Evolutionary conservation across 2,113 vertebrate species (phyloP), one percentile per base, ranked within the genome.

Genomic region (Lipophrys pholis): DNA sequence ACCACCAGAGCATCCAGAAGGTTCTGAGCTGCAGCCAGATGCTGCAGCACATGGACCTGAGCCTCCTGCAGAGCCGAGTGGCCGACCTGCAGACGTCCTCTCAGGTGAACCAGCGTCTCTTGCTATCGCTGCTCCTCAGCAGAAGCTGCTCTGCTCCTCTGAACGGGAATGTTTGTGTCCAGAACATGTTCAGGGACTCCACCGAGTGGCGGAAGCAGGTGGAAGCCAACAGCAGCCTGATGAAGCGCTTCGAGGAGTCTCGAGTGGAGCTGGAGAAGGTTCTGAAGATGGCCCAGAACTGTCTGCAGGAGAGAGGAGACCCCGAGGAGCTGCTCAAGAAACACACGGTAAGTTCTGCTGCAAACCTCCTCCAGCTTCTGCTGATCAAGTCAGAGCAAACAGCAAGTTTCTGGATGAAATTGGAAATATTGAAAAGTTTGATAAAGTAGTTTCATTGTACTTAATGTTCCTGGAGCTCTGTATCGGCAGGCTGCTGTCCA

Each of bases 191-290:
- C 51, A 95, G 94, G 87, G 97, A 96, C 83, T 96, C 95, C 7
- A 93, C 91, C 35, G 96, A 98, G n/a, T 99, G 97, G 98, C 94
- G 95, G 76, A 97, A 95, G 73, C 95, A 95, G 0, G 90, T 95
- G 80, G 97, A 99, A 89, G 94, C 95, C 41, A 99, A 98, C 86
- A 97, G 95, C 80, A 95, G 95, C 76, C 91, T 99, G 69, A 95
- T 98, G 96, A 98, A 97, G 92, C 95, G 96, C 52, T 99, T 99
- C 88, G 97, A 99, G 78, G 97, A 99, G 87, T 99, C 97, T 52
- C 95, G 95, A 45, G 76, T 95, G 5, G 98, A 99, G 84, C 82
- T 99, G 91, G 97, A 99, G 89, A 97, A 97, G 80, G 95, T 97
- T 56, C 94, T 99, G 17, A 94, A 95, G 73, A 91, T 91, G 12